Evolutionary conservation across 2,888 invertebrate species (phyloP), one percentile per base, ranked within the genome.

Genomic region (Bombyx huttoni): DNA sequence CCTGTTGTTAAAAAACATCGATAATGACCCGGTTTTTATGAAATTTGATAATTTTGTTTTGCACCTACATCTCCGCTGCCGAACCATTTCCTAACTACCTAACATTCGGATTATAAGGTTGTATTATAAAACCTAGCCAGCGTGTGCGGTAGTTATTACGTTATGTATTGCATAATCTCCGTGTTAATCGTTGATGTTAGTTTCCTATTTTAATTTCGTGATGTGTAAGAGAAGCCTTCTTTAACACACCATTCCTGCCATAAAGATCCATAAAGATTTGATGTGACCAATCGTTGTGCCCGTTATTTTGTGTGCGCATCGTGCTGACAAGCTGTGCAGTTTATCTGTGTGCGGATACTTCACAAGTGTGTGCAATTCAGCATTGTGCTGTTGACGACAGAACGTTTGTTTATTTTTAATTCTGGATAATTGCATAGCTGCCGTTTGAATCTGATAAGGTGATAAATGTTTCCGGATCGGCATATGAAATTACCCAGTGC

Each of bases 1-100:
- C 94, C 95, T 89, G 89, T 85, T 82, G 76, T 84, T 80, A 82
- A 80, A 87, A 84, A 86, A 87, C 58, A 84, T 68, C 75, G 79
- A 85, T 82, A 81, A 83, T 83, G 77, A 70, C 76, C 78, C 79
- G 74, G 67, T 68, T 61, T 63, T 57, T 65, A 65, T 49, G 48
- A 45, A 55, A 24, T 24, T 24, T 24, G 24, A 24, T 24, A 24
- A 2, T 3, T 24, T 24, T 57, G n/a, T 56, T 61, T 57, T 57
- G 54, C 78, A 81, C 81, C 78, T 78, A 80, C 62, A 64, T 81
- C 85, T 85, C 85, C 81, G 78, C 76, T 75, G 86, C 87, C 87
- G 87, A 88, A 85, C 87, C 83, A 77, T 59, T 62, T 72, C 76
- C 62, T 79, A 73, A 57, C 61, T 61, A 63, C 61, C 67, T 64